These are phyloP conservation scores for Phyllotreta cruciferae DNA, from an alignment of 2,888 invertebrate species.

Conservation along the genomic window DNA sequence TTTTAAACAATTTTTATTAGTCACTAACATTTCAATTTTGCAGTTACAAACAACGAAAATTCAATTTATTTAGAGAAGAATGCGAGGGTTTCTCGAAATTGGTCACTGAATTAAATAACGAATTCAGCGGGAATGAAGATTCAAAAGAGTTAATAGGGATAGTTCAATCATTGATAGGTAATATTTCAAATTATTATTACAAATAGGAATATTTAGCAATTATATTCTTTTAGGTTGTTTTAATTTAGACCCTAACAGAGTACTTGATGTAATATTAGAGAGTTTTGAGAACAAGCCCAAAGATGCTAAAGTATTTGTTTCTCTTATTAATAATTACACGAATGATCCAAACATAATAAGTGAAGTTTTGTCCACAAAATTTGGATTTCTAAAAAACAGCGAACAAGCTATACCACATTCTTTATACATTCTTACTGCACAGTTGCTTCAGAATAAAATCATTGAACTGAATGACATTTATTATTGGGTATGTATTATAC, in stretches of 20 bases:
- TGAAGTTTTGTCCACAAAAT: constrained; percentile 95
- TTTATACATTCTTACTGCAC: constrained; percentile 87
- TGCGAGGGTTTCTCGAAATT: constrained; percentile 99
- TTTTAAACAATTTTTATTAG: constrained; percentile 22
- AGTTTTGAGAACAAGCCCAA: constrained; percentile 91
- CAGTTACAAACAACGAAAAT: constrained; percentile 99
- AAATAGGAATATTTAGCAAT: constrained; percentile 34
- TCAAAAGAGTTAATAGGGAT: constrained; percentile 81
- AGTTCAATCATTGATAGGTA: constrained; percentile 92
- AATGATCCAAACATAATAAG: constrained; percentile 87
- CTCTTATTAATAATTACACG: constrained; percentile 86
- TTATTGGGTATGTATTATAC: constrained; percentile 75
- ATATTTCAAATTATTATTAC: constrained; percentile 31
- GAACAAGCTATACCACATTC: constrained; percentile 78
- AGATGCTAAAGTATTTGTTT: constrained; percentile 82
- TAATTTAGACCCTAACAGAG: constrained; percentile 97
- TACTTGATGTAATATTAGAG: constrained; percentile 94
- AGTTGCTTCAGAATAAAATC: constrained; percentile 86
- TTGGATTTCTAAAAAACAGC: constrained; percentile 72
- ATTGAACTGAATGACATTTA: constrained; percentile 89
- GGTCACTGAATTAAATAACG: constrained; percentile 91
- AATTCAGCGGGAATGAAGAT: constrained; percentile 69
- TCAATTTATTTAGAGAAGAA: constrained; percentile 98
- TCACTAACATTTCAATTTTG: constrained; percentile 50
- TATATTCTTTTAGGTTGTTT: constrained; percentile 80